phyloP scores from a whole-genome alignment of 2,113 vertebrate genomes.

The Pandion haliaetus region DNA sequence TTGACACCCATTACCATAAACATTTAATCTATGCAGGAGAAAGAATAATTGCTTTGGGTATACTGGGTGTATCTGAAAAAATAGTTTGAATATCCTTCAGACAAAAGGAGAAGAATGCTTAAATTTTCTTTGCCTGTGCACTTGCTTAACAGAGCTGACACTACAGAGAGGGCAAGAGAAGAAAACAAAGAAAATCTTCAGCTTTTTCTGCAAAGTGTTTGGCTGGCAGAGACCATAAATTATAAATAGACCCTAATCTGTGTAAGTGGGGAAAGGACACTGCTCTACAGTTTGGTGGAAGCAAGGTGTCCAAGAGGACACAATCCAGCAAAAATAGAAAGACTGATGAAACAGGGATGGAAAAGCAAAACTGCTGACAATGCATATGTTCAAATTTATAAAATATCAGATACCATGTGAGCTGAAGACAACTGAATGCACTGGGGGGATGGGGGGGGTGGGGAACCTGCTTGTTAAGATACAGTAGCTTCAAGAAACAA shows the following conservation, averaged over 20 bases:
- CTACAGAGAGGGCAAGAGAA: background rate
- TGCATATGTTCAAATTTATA: background rate
- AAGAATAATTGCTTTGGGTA: background rate
- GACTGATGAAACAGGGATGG: background rate
- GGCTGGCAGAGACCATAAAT: background rate
- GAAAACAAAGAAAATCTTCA: background rate
- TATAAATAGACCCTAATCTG: background rate
- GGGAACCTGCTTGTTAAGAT: background rate
- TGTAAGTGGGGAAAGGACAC: background rate
- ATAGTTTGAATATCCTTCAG: background rate
- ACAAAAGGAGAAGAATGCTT: background rate
- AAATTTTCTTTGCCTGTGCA: background rate
- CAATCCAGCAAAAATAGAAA: background rate
- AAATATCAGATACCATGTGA: background rate
- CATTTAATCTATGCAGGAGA: background rate
- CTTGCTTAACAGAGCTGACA: background rate
- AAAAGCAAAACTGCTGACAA: background rate
- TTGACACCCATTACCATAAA: conserved; percentile 37
- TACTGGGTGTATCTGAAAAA: background rate
- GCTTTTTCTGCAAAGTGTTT: background rate
- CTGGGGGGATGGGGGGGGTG: too few species aligned
- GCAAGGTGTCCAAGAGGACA: background rate
- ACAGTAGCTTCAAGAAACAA: background rate
- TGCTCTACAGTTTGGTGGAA: background rate
- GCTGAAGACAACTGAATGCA: conserved; percentile 4